phyloP scores from a whole-genome alignment of 1,140 invertebrate species.

The Palaemon carinicauda region DNA sequence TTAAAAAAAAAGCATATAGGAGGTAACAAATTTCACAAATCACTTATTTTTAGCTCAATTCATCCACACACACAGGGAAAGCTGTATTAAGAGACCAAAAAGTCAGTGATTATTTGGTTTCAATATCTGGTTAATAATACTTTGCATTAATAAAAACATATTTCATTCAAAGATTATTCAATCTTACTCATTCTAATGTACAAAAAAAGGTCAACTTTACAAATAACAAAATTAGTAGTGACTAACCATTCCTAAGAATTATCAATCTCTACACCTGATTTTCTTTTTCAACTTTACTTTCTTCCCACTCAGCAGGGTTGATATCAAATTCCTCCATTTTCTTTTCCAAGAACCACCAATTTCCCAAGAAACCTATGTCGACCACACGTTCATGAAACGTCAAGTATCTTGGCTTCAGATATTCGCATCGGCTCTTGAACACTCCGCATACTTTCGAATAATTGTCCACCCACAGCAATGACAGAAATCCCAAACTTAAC shows the following conservation, averaged over 20 bases:
- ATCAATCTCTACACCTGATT: background rate
- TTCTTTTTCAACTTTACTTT: background rate
- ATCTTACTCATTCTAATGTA: background rate
- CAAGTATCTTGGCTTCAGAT: slow-evolving; percentile 62
- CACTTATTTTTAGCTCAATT: too few relatives aligned
- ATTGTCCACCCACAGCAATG: slow-evolving; percentile 64
- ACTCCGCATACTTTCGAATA: slow-evolving; percentile 62
- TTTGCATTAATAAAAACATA: background rate
- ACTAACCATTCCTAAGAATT: background rate
- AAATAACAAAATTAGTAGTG: too few relatives aligned
- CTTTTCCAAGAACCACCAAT: slow-evolving; percentile 63
- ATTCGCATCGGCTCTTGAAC: slow-evolving; percentile 65
- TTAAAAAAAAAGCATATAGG: too few relatives aligned
- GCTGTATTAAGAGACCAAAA: too few relatives aligned
- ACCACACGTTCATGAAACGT: slow-evolving; percentile 62
- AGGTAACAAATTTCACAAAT: too few relatives aligned
- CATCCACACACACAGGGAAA: too few relatives aligned
- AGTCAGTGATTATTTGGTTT: too few relatives aligned
- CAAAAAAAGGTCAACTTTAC: too few relatives aligned
- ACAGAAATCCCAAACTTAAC: slow-evolving; percentile 63
- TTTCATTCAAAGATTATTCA: background rate
- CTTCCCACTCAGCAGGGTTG: slow-evolving; percentile 65
- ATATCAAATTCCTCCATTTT: slow-evolving; percentile 67
- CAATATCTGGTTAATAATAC: too few relatives aligned
- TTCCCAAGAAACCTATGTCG: slow-evolving; percentile 65